Conservation (phyloP, 2,113 vertebrate genomes). For the Otus sunia region DNA sequence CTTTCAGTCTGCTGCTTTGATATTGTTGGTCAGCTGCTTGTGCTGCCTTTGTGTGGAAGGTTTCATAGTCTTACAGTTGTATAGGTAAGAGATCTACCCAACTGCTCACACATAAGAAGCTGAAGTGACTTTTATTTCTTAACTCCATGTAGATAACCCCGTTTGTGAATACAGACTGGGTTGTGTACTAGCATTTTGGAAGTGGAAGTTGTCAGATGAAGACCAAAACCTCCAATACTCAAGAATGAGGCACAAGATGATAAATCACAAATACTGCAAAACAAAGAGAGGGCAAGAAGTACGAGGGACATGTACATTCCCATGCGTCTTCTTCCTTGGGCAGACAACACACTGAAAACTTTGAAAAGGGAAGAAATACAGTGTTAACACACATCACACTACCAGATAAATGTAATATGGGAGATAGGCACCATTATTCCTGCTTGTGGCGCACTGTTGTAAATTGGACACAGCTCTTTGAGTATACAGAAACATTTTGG, state of each 20-base stretch:
- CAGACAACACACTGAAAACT: neutral
- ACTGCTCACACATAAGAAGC: neutral
- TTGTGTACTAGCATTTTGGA: neutral
- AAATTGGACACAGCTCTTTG: neutral
- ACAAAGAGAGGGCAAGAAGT: neutral
- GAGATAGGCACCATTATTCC: neutral
- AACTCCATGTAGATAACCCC: neutral
- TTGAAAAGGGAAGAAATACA: neutral
- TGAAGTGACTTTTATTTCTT: neutral
- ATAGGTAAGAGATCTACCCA: neutral
- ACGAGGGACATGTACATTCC: neutral
- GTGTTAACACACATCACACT: neutral
- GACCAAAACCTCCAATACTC: neutral
- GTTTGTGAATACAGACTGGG: neutral
- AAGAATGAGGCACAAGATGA: neutral
- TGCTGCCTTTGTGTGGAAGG: neutral
- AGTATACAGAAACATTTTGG: neutral
- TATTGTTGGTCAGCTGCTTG: neutral
- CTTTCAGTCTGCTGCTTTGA: constrained; percentile 36
- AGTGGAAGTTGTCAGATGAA: neutral
- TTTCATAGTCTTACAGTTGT: neutral
- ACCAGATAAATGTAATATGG: neutral
- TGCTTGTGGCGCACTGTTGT: neutral
- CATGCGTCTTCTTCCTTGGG: neutral
- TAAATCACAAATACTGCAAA: neutral